Base-by-base conservation (phyloP, 2,113 vertebrate genomes). In the Embiotoca jacksoni region DNA sequence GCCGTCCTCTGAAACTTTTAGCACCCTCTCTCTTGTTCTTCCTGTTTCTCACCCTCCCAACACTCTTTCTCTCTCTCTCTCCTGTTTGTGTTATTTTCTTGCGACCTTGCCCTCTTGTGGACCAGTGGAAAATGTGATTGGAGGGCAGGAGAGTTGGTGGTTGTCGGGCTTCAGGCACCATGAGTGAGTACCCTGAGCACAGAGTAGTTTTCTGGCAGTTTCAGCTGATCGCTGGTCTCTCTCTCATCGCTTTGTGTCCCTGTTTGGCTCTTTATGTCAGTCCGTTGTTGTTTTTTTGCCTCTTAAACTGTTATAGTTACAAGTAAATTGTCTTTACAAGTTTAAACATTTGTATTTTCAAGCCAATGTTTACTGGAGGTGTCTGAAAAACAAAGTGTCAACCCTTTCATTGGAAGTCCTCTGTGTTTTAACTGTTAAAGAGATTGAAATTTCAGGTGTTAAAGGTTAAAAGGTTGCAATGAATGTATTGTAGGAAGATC, bases 131-230 rank as follows among this genome's bases (percentile, higher is more conserved):
- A 84, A 89, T 86, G 92, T 92, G 89, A 86, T 70, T 72, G 72
- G 86, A 82, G 80, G 83, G 84, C 79, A 69, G 77, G 59, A 72
- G 14, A 74, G 72, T 72, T 37, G 73, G 72, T 76, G 80, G 62
- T 88, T 79, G 85, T 82, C 62, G 69, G 88, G 84, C 89, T 78
- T 60, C 81, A 53, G 90, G 85, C 90, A 95, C 88, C 87, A 95
- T 90, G 93, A 93, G 82, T 95, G 91, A 92, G 90, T 93, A 92
- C 90, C 83, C 78, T 56, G 14, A 36, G 36, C 36, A 7, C 31
- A 32, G 56, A 36, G 4, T 55, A 60, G 30, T 33, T 39, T 75
- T 82, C 59, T 72, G 44, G 57, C 44, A 37, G 7, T 39, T 75
- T 80, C 13, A 2, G 41, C 32, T 65, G 16, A 1, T 73, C 14